Conservation (phyloP, 1,140 invertebrate genomes). For the Ooceraea biroi region DNA sequence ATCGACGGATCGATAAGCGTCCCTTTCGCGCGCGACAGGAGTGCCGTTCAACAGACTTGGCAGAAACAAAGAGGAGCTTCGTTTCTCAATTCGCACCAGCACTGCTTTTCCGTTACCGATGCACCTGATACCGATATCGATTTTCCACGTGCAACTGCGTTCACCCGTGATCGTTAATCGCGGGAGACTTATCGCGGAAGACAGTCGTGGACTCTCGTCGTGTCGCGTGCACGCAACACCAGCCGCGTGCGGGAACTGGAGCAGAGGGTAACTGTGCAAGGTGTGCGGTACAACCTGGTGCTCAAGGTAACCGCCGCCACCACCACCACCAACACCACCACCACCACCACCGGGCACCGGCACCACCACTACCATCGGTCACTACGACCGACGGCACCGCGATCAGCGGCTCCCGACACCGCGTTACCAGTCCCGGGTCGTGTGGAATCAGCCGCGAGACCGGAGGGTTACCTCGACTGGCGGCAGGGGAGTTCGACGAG, state of each 20-base stretch:
- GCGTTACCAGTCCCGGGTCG: constrained; percentile 15
- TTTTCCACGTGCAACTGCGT: background rate
- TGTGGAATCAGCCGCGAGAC: constrained; percentile 12
- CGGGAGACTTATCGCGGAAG: constrained; percentile 5
- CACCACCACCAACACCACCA: constrained; percentile 49
- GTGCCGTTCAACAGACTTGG: no score
- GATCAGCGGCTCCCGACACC: background rate
- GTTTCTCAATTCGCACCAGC: no score
- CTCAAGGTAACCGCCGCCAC: constrained; percentile 72
- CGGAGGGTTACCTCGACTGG: constrained; percentile 31
- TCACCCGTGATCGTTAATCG: background rate
- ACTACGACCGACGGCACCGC: constrained; percentile 24
- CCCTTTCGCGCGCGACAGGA: background rate
- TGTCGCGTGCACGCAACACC: constrained; percentile 41
- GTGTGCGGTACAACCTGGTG: constrained; percentile 71
- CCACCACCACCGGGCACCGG: constrained; percentile 31
- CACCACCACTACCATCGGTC: constrained; percentile 12
- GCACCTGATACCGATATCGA: background rate
- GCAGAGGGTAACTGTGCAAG: constrained; percentile 78
- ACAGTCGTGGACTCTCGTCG: constrained; percentile 1
- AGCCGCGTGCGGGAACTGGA: constrained; percentile 66
- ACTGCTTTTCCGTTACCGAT: background rate
- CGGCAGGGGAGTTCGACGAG: constrained; percentile 71
- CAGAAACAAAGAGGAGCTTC: background rate
- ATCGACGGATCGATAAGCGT: constrained; percentile 23